Conservation (phyloP, 2,888 invertebrate species). For the Amphiduros pacificus region DNA sequence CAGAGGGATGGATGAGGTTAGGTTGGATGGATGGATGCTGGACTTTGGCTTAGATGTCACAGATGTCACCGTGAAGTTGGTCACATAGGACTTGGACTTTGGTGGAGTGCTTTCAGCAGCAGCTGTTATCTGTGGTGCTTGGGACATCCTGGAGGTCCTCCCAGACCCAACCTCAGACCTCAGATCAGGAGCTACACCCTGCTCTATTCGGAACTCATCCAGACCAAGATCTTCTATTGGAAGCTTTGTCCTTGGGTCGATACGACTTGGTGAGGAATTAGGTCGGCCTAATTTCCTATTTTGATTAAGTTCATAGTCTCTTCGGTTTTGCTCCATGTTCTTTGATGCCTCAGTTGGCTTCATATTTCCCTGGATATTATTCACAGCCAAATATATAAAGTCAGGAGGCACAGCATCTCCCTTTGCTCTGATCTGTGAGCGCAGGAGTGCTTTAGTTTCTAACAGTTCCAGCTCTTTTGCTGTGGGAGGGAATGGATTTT, state of each 20-base stretch:
- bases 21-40: conserved; percentile 39
- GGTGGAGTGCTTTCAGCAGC: too few species aligned
- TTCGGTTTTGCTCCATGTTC: conserved; percentile 40
- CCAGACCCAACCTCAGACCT: conserved; percentile 12
- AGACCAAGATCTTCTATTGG: conserved; percentile 39
- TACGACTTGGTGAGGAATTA: conserved; percentile 50
- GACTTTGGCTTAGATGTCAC: background rate
- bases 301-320: conserved; percentile 16
- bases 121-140: too few species aligned
- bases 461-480: conserved; percentile 44
- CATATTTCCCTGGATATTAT: conserved; percentile 46
- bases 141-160: conserved; percentile 7
- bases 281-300: conserved; percentile 35
- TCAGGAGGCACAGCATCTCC: conserved; percentile 51
- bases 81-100: too few species aligned
- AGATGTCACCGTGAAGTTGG: background rate
- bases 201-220: background rate
- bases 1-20: conserved; percentile 44
- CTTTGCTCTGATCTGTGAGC: conserved; percentile 54
- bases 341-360: conserved; percentile 38
- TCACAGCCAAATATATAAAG: conserved; percentile 55
- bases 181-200: background rate
- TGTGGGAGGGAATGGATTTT: conserved; percentile 42
- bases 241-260: conserved; percentile 52
- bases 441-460: conserved; percentile 52